Evolutionary conservation across 2,113 vertebrate genomes (phyloP).

Genomic region (Variabilichromis moorii): DNA sequence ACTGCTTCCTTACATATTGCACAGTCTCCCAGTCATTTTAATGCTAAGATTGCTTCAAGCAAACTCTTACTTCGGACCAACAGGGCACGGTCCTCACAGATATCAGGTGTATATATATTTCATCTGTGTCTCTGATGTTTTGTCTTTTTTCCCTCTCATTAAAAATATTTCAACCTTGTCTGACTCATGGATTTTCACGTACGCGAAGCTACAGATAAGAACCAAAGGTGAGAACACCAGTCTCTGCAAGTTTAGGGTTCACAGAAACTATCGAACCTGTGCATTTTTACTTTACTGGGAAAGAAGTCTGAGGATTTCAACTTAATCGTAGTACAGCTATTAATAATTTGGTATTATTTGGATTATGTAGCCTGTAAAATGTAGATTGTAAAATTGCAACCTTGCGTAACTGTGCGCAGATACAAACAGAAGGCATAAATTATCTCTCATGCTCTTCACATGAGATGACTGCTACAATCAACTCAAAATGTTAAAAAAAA

Average conservation of each 20-base stretch:
- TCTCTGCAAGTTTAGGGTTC: neutral
- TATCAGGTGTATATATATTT: accelerated
- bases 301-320: neutral
- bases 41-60: neutral
- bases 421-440: neutral
- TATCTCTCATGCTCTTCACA: neutral
- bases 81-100: neutral
- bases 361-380: neutral
- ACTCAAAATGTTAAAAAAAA: neutral
- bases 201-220: neutral
- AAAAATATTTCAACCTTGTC: neutral
- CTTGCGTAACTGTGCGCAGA: neutral
- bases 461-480: neutral
- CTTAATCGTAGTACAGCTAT: neutral
- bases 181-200: neutral
- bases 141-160: neutral
- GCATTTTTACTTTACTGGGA: neutral
- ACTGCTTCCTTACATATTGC: neutral
- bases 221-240: neutral
- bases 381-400: neutral
- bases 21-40: neutral
- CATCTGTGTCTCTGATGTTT: neutral
- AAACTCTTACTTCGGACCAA: neutral
- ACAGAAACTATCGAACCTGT: accelerated
- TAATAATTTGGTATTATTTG: neutral